Conservation (phyloP, 2,113 vertebrate genomes). For the Microtus montanus region DNA sequence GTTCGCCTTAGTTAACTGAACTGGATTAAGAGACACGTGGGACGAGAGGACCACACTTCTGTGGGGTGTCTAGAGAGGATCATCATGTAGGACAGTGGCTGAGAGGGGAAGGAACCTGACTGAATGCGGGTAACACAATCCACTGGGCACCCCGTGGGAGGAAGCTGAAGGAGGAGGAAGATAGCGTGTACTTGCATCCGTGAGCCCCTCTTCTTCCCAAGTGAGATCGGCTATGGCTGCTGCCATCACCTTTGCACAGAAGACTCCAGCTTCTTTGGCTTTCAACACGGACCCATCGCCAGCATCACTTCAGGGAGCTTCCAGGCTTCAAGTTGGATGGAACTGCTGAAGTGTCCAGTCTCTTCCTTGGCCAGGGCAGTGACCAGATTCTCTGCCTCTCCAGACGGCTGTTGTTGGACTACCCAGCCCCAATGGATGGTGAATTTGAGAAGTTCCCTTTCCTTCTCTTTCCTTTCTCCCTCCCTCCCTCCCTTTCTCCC, state of each 20-base stretch:
- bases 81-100: neutral
- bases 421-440: neutral
- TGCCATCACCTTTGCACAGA: neutral
- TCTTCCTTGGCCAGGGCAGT: no score
- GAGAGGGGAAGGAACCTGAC: neutral
- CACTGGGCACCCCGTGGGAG: neutral
- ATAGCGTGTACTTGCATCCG: neutral
- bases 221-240: neutral
- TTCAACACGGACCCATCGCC: neutral
- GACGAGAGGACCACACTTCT: neutral
- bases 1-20: neutral
- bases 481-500: neutral
- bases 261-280: neutral
- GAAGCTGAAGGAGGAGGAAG: neutral
- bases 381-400: neutral
- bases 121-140: neutral
- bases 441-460: neutral
- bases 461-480: accelerated
- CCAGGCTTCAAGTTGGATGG: neutral
- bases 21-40: neutral
- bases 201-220: neutral
- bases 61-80: neutral
- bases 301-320: neutral
- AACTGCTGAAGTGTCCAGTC: neutral
- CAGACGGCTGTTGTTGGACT: neutral